phyloP scores from a whole-genome alignment of 2,888 invertebrate species.

The Beris morrisii region DNA sequence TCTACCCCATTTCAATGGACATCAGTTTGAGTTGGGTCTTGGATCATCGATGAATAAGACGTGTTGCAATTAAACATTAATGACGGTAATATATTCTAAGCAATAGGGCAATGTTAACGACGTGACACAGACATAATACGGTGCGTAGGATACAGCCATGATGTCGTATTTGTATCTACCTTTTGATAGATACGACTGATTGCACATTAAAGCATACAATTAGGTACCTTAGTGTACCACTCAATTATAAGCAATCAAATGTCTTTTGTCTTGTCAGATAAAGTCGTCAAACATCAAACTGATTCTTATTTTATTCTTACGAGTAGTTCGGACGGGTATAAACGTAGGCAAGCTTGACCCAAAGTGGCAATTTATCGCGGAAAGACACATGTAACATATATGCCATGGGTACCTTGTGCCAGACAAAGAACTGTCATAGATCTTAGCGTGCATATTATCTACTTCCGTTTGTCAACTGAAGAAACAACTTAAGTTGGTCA shows the following conservation, averaged over 20 bases:
- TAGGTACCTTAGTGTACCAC: neutral
- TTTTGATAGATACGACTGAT: neutral
- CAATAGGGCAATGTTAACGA: no score
- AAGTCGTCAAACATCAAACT: neutral
- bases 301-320: no score
- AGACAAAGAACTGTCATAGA: neutral
- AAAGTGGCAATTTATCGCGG: neutral
- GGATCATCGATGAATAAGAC: conserved; percentile 6
- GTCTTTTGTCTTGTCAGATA: conserved; percentile 9
- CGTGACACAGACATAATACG: no score
- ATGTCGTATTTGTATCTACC: no score
- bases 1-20: no score
- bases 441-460: conserved; percentile 1
- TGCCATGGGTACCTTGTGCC: no score
- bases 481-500: conserved; percentile 14
- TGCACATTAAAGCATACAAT: conserved; percentile 14
- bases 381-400: conserved; percentile 3
- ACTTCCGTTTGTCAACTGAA: conserved; percentile 9
- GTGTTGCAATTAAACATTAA: conserved; percentile 12
- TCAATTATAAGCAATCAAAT: conserved; percentile 16
- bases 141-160: no score
- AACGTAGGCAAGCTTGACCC: neutral
- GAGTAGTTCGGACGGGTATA: no score
- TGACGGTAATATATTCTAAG: conserved; percentile 9
- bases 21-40: no score